A percentile compares a stretch with the other conserved stretches of the same genome.
Evolutionary conservation across 2,888 invertebrate species (phyloP).

Genomic region (Andrena haemorrhoa): DNA sequence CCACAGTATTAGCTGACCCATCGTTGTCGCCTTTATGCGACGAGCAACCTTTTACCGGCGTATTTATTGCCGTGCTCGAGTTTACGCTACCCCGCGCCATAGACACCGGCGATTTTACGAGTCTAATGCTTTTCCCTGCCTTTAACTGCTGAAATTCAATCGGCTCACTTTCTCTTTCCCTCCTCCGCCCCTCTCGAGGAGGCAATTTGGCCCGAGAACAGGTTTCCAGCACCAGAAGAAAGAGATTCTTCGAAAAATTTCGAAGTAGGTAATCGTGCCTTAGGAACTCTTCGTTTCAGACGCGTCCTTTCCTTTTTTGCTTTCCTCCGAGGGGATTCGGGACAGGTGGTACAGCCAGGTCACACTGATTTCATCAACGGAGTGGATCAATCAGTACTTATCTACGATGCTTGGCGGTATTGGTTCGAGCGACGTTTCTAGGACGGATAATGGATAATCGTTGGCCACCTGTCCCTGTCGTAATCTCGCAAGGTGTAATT

Average conservation of each 20-base stretch:
- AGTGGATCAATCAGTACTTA: constrained; percentile 72
- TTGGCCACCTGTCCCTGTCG: constrained; percentile 78
- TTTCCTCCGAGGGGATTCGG: background rate
- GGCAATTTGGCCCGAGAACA: constrained; percentile 6
- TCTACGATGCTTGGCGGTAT: constrained; percentile 58
- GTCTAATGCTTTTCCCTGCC: constrained; percentile 27
- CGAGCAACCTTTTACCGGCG: constrained; percentile 57
- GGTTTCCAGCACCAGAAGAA: background rate
- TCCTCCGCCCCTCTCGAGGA: too few species aligned
- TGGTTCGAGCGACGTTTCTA: constrained; percentile 62
- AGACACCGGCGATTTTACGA: constrained; percentile 37
- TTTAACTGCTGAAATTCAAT: constrained; percentile 38
- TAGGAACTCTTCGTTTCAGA: background rate
- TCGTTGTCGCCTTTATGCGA: constrained; percentile 60
- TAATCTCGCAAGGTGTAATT: constrained; percentile 77
- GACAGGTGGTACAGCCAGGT: background rate
- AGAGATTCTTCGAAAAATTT: background rate
- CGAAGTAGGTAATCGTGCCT: background rate
- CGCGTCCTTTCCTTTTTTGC: background rate
- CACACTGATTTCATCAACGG: constrained; percentile 46
- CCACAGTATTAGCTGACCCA: constrained; percentile 51
- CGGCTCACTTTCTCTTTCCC: background rate
- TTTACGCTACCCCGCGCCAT: constrained; percentile 57
- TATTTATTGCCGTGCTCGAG: constrained; percentile 64
- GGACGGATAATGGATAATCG: constrained; percentile 73